Percentiles rank a stretch among this genome's conserved stretches.
These are phyloP conservation scores for Sylvia borin DNA, from an alignment of 2,797 vertebrate species.

Conservation along the genomic window DNA sequence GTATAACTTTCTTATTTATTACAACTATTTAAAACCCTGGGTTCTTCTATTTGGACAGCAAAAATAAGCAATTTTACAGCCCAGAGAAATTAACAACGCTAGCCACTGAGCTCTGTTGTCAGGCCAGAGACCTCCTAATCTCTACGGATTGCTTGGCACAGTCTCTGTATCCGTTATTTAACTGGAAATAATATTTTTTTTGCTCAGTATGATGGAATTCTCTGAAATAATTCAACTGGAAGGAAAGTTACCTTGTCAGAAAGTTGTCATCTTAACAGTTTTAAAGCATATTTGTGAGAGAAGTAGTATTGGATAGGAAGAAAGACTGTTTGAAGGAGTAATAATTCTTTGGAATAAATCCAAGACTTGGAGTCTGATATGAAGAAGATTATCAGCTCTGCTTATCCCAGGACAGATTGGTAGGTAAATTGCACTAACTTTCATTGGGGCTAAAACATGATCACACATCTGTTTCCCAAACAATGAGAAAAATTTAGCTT, in stretches of 20 bases:
- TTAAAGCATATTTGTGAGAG: constrained; percentile 10
- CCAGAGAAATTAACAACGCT: constrained; percentile 14
- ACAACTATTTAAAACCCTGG: neutral
- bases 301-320: neutral
- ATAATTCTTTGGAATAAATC: neutral
- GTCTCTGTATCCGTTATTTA: constrained; percentile 3
- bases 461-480: neutral
- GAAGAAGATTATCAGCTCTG: neutral
- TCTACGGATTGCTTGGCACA: neutral
- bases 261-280: neutral
- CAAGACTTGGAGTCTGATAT: neutral
- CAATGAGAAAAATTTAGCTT: neutral
- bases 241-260: constrained; percentile 27
- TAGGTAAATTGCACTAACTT: neutral
- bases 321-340: neutral
- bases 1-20: constrained; percentile 7
- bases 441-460: neutral
- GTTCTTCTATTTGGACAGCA: neutral
- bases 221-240: constrained; percentile 39
- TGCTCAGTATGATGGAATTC: neutral
- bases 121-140: neutral
- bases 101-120: neutral
- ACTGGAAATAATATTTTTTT: neutral
- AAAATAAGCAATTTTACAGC: constrained; percentile 18
- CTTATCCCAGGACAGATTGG: neutral